Base-by-base conservation (phyloP, 2,113 vertebrate species). In the Deroptyus accipitrinus region DNA sequence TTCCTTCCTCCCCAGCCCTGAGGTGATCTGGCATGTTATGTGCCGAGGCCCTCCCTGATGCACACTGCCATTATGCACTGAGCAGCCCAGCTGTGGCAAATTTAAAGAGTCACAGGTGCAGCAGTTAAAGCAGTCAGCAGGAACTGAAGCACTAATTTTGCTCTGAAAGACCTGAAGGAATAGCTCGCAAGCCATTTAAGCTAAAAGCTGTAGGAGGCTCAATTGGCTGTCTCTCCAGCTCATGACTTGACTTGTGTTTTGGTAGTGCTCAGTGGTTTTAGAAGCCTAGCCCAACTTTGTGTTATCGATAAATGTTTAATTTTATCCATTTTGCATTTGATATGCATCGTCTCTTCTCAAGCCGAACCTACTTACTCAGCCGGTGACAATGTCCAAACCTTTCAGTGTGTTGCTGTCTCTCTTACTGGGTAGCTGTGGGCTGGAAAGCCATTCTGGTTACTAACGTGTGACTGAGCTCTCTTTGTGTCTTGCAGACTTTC, bases 71-170 rank as follows among this genome's bases (percentile, higher is more conserved):
- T 49, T 82, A 41, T 79, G 76, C 39, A 54, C 46, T 0, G 35
- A 91, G 67, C 91, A 80, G 86, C 83, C 86, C 84, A 75, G 75
- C 78, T 94, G 91, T 17, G 73, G 51, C 54, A 51, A 13, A 42
- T 66, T 28, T 25, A 18, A 27, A 41, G 68, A 89, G 83, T 23
- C 85, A 42, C 94, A 88, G 83, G 35, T 48, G 84, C 85, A 61
- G 86, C 70, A 94, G 82, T 79, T 73, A 64, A 41, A 84, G 86
- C 33, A 86, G 79, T 13, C 89, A 93, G 94, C 84, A 59, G 89
- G 70, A 83, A 12, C 63, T 15, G 24, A 30, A 64, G 46, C 82
- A 51, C 78, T 93, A 8, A 72, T 87, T 95, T 51, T 84, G 64
- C 55, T 54, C 1, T 10, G 66, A 83, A 93, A 87, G 79, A 79